phyloP scores from a whole-genome alignment of 92 coral and sea anemone genomes.

The Virgularia gustaviana region DNA sequence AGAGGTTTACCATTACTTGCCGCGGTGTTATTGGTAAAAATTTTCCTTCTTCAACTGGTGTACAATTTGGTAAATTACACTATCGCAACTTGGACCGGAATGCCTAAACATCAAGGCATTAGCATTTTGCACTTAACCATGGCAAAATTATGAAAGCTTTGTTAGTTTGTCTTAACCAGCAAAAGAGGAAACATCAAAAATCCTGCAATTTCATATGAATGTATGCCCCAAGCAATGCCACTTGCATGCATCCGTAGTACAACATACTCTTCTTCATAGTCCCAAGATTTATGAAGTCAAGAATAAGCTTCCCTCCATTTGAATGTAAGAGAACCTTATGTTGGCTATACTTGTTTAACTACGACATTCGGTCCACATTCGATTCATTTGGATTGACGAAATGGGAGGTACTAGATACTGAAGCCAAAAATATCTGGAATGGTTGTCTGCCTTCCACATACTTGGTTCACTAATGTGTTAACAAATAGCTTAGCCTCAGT shows the following conservation, averaged over 20 bases:
- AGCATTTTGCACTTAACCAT: conserved; percentile 17
- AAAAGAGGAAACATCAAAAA: too few relatives aligned
- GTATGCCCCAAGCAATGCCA: conserved; percentile 50
- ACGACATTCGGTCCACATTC: too few relatives aligned
- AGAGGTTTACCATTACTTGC: background rate
- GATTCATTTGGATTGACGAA: too few relatives aligned
- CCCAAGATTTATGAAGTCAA: conserved; percentile 36
- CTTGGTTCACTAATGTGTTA: too few relatives aligned
- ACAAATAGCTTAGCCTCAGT: too few relatives aligned
- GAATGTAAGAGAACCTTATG: conserved; percentile 46
- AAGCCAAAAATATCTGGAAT: too few relatives aligned
- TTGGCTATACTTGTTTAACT: conserved; percentile 28
- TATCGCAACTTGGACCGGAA: conserved; percentile 48
- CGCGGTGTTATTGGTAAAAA: conserved; percentile 36
- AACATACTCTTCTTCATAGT: conserved; percentile 27
- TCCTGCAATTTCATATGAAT: too few relatives aligned
- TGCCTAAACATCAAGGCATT: conserved; percentile 37
- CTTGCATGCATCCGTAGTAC: conserved; percentile 49
- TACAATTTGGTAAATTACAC: conserved; percentile 48
- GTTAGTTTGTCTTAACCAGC: conserved; percentile 34
- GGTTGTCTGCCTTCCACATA: too few relatives aligned
- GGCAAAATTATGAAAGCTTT: conserved; percentile 35
- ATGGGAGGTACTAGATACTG: too few relatives aligned
- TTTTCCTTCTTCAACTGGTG: conserved; percentile 50
- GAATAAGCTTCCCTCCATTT: conserved; percentile 40